A percentile compares a stretch with the other conserved stretches of the same genome.
phyloP scores from a whole-genome alignment of 1,140 invertebrate genomes.

The Asbolus verrucosus region DNA sequence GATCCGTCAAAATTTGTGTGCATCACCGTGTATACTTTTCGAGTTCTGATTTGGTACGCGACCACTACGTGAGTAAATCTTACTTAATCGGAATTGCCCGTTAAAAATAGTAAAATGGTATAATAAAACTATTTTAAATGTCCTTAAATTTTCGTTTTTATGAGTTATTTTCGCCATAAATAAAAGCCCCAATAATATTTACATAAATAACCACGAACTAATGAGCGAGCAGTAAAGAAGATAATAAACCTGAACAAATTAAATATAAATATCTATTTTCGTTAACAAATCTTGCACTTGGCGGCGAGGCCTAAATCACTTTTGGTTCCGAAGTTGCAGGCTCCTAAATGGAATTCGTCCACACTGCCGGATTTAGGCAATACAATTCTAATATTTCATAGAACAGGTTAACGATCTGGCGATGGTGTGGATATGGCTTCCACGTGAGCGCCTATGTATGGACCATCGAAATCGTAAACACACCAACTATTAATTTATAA shows the following conservation, averaged over 20 bases:
- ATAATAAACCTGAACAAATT: constrained; percentile 27
- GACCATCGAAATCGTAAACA: constrained; percentile 32
- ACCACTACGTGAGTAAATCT: constrained; percentile 30
- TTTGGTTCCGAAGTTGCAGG: background rate
- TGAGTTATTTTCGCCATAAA: constrained; percentile 36
- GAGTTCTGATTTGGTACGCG: too few relatives aligned
- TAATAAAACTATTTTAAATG: constrained; percentile 37
- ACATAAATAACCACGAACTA: constrained; percentile 37
- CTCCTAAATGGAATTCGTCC: background rate
- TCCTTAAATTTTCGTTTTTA: constrained; percentile 33
- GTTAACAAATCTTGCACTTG: constrained; percentile 39
- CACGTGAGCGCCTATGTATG: constrained; percentile 22
- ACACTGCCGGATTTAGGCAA: background rate
- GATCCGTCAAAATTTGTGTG: too few relatives aligned
- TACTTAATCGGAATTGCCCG: constrained; percentile 18
- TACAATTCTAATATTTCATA: constrained; percentile 7
- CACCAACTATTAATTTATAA: constrained; percentile 24
- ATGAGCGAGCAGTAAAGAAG: constrained; percentile 14
- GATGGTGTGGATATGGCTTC: constrained; percentile 14
- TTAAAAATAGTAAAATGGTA: constrained; percentile 26
- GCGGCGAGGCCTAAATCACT: too few relatives aligned
- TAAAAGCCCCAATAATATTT: constrained; percentile 30
- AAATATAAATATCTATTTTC: constrained; percentile 29
- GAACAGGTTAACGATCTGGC: constrained; percentile 25
- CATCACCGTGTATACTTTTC: too few relatives aligned